Evolutionary conservation across 1,140 invertebrate species (phyloP), one percentile per base, ranked within the genome.

Genomic region (Pseudomyrmex flavicornis): DNA sequence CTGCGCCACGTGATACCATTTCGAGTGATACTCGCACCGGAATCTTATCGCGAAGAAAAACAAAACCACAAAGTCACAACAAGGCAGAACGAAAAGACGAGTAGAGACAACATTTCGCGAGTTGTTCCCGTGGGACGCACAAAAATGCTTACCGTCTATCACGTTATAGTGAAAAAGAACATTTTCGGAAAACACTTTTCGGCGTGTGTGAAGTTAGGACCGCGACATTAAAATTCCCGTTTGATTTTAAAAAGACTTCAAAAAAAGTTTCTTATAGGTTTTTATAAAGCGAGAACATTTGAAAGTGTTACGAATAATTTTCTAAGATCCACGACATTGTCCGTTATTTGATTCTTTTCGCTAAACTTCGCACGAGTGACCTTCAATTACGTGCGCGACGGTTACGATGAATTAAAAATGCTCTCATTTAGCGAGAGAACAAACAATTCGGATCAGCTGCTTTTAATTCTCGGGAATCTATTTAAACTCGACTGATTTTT

Each of bases 1-100:
- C 52, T 56, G 17, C 44, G 85, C 82, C 86, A 88, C 63, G 69
- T 84, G 86, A 84, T 82, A 75, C 74, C 80, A 56, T 87, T 88
- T 86, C 83, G 82, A 87, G 70, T 69, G 72, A 83, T 83, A 86
- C 50, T 44, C 59, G 44, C 74, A 66, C 56, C 69, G 50, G 50
- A 59, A 54, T 48, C 59, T 48, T 22, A 56, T 62, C 35, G 56
- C 48, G 20, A 72, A 56, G 76, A 87, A 87, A 73, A 82, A 87
- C 75, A 48, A 62, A 80, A 59, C 22, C 3, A 61, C 10, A 82
- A 65, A 46, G 48, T 12, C 7, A 20, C 0, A 17, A 22, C 26
- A 58, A 12, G 48, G 48, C 65, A 3, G 22, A 17, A 35, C 7
- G 9, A 2, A 13, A 56, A 70, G 50, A n/a, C 15, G 44, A 56